A percentile compares a stretch with the other conserved stretches of the same genome.
Conservation (phyloP, 2,113 vertebrate species). For the Onychorhynchus coronatus region DNA sequence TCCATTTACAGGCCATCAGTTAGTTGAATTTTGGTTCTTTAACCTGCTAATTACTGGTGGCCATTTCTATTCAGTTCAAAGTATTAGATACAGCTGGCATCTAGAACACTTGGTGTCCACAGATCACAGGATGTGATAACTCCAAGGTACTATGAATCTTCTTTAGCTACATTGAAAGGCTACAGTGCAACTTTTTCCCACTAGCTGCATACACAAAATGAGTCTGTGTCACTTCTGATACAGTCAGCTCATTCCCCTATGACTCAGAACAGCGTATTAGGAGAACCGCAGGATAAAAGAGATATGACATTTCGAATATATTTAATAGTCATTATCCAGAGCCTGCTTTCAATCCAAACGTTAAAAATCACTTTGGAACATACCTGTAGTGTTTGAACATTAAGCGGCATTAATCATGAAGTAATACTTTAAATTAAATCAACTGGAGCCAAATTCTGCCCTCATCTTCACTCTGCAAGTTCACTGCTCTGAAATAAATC, state of each 20-base stretch:
- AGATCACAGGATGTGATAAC: not conserved
- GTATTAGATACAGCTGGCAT: not conserved
- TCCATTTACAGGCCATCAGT: conserved; percentile 34
- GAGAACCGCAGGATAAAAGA: conserved; percentile 38
- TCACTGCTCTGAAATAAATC: conserved; percentile 17
- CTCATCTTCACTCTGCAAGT: conserved; percentile 10
- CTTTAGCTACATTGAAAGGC: conserved; percentile 18
- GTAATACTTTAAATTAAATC: conserved; percentile 33
- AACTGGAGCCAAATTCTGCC: conserved; percentile 6
- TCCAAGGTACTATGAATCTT: conserved; percentile 17
- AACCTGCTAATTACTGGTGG: conserved; percentile 68
- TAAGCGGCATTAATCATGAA: conserved; percentile 28
- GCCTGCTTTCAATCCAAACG: conserved; percentile 25
- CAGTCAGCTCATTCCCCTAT: conserved; percentile 31
- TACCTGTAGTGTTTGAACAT: conserved; percentile 18
- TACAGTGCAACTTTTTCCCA: conserved; percentile 36
- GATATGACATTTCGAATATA: conserved; percentile 52
- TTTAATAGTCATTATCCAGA: conserved; percentile 58
- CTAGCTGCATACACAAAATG: conserved; percentile 41
- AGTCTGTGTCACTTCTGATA: conserved; percentile 44
- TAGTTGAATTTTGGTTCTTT: conserved; percentile 67
- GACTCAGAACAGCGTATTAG: conserved; percentile 37
- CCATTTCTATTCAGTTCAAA: conserved; percentile 56
- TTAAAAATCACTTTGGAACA: conserved; percentile 48
- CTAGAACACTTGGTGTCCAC: not conserved